Conservation (phyloP, 1,140 invertebrate species). For the Calliphora vicina region DNA sequence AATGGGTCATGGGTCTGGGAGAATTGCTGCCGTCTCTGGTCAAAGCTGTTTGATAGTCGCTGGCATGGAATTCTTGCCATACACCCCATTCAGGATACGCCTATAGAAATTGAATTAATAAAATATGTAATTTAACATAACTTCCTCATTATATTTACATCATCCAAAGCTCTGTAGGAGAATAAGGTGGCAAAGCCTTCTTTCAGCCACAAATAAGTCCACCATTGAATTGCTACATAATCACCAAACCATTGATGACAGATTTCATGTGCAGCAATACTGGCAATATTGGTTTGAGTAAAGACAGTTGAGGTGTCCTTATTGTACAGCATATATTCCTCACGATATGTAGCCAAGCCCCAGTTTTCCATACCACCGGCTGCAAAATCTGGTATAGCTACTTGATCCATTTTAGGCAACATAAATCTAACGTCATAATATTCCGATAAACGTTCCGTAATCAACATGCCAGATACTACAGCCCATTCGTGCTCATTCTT, state of each 20-base stretch:
- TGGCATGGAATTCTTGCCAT: constrained; percentile 80
- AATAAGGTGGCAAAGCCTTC: constrained; percentile 67
- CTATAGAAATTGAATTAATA: constrained; percentile 45
- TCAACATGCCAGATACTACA: constrained; percentile 52
- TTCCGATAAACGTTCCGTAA: constrained; percentile 51
- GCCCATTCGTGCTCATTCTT: constrained; percentile 56
- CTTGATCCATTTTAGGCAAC: constrained; percentile 58
- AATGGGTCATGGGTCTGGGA: constrained; percentile 78
- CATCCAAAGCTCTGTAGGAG: constrained; percentile 35
- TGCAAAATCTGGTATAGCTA: constrained; percentile 57
- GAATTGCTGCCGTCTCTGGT: constrained; percentile 70
- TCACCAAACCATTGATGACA: constrained; percentile 75
- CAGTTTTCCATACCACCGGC: constrained; percentile 63
- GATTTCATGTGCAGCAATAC: constrained; percentile 71
- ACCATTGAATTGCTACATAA: constrained; percentile 71
- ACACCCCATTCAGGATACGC: constrained; percentile 75
- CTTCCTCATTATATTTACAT: neutral
- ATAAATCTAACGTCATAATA: constrained; percentile 52
- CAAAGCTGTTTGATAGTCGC: constrained; percentile 72
- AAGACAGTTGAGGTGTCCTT: constrained; percentile 50
- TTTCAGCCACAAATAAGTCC: constrained; percentile 70
- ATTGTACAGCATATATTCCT: constrained; percentile 56
- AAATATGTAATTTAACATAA: neutral
- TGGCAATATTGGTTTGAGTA: constrained; percentile 66
- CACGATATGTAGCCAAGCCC: constrained; percentile 59